phyloP scores from a whole-genome alignment of 2,113 vertebrate genomes.

The Chionodraco myersi region DNA sequence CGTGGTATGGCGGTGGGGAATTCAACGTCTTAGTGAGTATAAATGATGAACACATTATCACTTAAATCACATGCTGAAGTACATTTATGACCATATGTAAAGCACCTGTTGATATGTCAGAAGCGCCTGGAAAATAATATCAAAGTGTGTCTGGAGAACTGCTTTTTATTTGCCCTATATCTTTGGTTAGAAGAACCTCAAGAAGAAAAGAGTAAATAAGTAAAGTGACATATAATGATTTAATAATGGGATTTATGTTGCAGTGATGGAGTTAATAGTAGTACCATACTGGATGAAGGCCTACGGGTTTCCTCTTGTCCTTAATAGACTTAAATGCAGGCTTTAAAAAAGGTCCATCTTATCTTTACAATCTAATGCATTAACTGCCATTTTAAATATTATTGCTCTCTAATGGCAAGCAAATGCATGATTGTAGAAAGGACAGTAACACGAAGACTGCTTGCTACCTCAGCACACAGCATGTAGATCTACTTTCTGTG shows the following conservation, averaged over 20 bases:
- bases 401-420: neutral
- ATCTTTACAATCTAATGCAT: neutral
- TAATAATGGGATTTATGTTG: neutral
- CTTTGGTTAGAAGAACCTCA: neutral
- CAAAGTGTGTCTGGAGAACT: fast-evolving
- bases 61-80: neutral
- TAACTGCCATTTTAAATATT: too few relatives aligned
- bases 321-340: neutral
- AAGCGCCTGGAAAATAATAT: neutral
- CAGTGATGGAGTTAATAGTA: neutral
- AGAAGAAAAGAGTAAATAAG: neutral
- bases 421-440: neutral
- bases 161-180: neutral
- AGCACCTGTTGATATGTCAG: fast-evolving
- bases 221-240: neutral
- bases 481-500: too few relatives aligned
- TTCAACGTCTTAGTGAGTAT: slow-evolving; percentile 60
- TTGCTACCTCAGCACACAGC: too few relatives aligned
- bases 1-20: slow-evolving; percentile 23
- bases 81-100: neutral
- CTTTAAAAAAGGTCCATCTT: too few relatives aligned
- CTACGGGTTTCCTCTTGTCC: neutral
- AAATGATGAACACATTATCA: neutral
- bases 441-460: too few relatives aligned
- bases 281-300: neutral